Conservation (phyloP, 2,888 invertebrate species). For the Phragmatobia fuliginosa region DNA sequence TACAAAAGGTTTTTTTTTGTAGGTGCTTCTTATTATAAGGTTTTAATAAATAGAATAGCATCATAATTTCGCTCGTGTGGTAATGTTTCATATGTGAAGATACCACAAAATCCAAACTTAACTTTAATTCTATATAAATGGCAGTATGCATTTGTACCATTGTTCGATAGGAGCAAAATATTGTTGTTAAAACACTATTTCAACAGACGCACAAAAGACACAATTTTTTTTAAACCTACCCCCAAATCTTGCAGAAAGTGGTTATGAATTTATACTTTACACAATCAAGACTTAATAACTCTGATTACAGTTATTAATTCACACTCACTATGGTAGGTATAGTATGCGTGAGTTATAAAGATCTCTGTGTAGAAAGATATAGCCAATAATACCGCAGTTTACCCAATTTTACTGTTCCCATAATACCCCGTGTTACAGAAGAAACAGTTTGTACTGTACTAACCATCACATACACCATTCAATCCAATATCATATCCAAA, state of each 20-base stretch:
- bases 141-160: not conserved
- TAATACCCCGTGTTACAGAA: not conserved
- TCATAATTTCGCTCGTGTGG: not conserved
- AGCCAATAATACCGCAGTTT: not conserved
- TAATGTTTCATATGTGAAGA: not conserved
- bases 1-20: not conserved
- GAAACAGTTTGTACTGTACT: not conserved
- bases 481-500: conserved; percentile 17
- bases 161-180: too few relatives aligned
- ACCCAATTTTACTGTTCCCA: not conserved
- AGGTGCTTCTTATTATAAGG: not conserved
- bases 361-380: not conserved
- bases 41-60: not conserved
- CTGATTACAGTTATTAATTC: not conserved
- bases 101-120: too few relatives aligned
- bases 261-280: not conserved
- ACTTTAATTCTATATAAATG: not conserved
- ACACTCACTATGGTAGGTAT: not conserved
- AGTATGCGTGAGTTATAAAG: not conserved
- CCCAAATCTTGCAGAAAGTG: not conserved
- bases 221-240: not conserved
- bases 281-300: not conserved
- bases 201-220: too few relatives aligned
- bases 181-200: too few relatives aligned
- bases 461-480: not conserved